Base-by-base conservation (phyloP, 2,113 vertebrate species). In the Hylia prasina region DNA sequence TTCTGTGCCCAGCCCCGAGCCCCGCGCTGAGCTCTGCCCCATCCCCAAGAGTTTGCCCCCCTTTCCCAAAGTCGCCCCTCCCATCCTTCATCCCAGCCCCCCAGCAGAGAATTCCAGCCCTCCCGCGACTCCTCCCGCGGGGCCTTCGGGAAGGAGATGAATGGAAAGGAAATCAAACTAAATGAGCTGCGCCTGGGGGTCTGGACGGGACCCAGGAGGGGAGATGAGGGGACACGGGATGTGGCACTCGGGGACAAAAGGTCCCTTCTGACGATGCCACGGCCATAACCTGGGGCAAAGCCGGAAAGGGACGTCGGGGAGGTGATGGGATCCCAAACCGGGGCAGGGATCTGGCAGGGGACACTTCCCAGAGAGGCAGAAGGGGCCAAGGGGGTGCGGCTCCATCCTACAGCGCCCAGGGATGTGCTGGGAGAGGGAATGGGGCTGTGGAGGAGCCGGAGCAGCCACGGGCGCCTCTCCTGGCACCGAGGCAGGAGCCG, bases 141-240 rank as follows among this genome's bases (percentile, higher is more conserved):
- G 44, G 44, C 19, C 44, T 45, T 45, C 21, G 44, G 24, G 73
- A 73, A 96, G 93, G 94, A 97, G 88, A 97, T 78, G 96, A 89
- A 82, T 30, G 83, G 91, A 82, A 90, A 75, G 47, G 92, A 61
- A 70, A 61, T 42, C 3, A 25, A 60, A 58, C 22, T 2, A 5
- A 95, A 91, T 7, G 44, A 89, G 79, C 31, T 3, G 22, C 28
- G 88, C 77, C 93, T 16, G 82, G 35, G 89, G 93, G 39, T 61
- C 83, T 47, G 89, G 93, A 81, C 12, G 63, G 60, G 69, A 75
- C 57, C 72, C 81, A 82, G 83, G 51, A 89, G 45, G 21, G 63
- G 81, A 42, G 19, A 21, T 1, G 50, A 42, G 35, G 31, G 4
- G 13, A 60, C 4, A 60, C 4, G 1, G 30, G 77, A 20, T 11